Evolutionary conservation across 2,888 invertebrate genomes (phyloP), one percentile per base, ranked within the genome.

Genomic region (Pollenia angustigena): DNA sequence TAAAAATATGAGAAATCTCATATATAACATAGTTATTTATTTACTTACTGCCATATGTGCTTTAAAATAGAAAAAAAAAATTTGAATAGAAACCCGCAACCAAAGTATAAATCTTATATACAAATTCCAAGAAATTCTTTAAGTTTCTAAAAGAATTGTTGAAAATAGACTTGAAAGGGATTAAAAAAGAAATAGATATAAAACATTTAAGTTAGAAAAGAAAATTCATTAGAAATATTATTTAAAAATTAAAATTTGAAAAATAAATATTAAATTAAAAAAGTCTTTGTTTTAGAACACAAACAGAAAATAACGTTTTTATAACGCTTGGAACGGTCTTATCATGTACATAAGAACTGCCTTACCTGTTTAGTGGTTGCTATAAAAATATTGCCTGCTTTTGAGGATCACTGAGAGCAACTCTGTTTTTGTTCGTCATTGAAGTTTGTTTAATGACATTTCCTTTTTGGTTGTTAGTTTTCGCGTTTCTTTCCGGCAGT

Each of bases 21-120:
- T 64, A 66, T 48, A 50, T 56, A 48, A 81, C 9, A 56, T 3
- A 66, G 42, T 50, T 81, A 81, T 58, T 74, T 68, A 79, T 71
- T 79, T 60, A 69, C 69, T 79, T 48, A 14, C 68, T 60, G 23
- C 50, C 79, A 79, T 50, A 79, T 60, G 60, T 40, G 58, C 32
- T 32, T 32, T 32, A 32, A 32, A 32, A 32, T 32, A 32, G n/a
- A 18, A 68, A 4, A 72, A 32, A 23, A 12, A 78, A 60, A 69
- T 58, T 9, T 10, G 16, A 12, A 32, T 10, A 56, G 3, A 32
- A 44, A 6, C 32, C 32, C 32, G 32, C 32, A 32, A 32, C 32
- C 32, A 32, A 32, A 32, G 6, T 32, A 50, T 9, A 60, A 79
- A 40, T 50, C 7, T 40, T 40, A 60, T 9, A 60, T 40, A 40